Base-by-base conservation (phyloP, 2,113 vertebrate genomes). In the Alectura lathami region DNA sequence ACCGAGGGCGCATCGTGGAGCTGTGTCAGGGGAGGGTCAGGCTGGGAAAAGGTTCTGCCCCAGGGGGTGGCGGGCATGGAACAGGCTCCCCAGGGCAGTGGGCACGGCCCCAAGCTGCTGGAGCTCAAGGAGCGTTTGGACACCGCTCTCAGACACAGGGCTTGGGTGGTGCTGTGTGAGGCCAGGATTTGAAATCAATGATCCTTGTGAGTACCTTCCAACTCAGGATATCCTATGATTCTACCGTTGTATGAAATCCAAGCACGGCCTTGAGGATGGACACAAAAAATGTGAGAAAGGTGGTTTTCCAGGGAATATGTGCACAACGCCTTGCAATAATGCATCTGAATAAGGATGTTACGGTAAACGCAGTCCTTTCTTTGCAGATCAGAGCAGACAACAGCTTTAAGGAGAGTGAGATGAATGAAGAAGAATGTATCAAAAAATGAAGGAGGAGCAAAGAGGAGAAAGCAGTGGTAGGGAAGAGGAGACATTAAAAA, bases 351-450 rank as follows among this genome's bases (percentile, higher is more conserved):
- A 7, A 36, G 26, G 8, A 26, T 7, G 34, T 85, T 88, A 13
- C 32, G 4, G 27, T 21, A 54, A 63, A 50, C 2, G 48, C 16
- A 32, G 21, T 45, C 68, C 59, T 7, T 0, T 36, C 47, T 36
- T n/a, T 48, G 40, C 4, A 22, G 9, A 7, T 83, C 9, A 51
- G 54, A 36, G 4, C 1, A 50, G 21, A 13, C 5, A 67, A 29
- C 29, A 69, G 4, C 13, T 48, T 5, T n/a, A 62, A n/a, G n/a
- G 21, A 45, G 17, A 51, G 15, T 3, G 7, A 47, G 4, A 22
- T 8, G 3, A 0, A 0, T 62, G 3, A 22, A 69, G 66, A 26
- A 42, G 14, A 43, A 8, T 27, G 2, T 15, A 43, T 34, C 6
- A 29, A 40, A 2, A 10, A 50, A 18, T 13, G 14, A 4, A 23